Conservation (phyloP, 35 echinoderm and acorn worm genomes). For the Apostichopus californicus region DNA sequence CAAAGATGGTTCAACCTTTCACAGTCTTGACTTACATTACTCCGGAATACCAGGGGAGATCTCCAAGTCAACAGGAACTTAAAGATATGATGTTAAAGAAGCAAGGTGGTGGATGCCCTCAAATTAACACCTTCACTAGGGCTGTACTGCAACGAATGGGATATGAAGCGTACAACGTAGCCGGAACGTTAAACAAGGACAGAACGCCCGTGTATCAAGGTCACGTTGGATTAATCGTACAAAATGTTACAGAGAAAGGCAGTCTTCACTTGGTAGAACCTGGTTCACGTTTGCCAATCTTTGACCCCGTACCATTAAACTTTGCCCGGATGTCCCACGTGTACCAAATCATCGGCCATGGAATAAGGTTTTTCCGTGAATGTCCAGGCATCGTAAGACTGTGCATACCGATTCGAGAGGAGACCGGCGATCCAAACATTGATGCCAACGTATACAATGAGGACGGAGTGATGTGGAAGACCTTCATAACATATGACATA, state of each 20-base stretch:
- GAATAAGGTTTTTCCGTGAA: neutral
- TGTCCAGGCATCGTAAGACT: slow-evolving; percentile 3
- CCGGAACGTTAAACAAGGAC: neutral
- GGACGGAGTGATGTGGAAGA: neutral
- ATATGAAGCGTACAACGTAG: neutral
- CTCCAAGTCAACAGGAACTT: too few relatives aligned
- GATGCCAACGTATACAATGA: neutral
- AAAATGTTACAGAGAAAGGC: neutral
- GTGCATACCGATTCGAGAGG: neutral
- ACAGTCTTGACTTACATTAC: neutral
- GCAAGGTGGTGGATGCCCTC: neutral
- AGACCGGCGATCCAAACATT: neutral
- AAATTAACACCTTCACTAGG: slow-evolving; percentile 13
- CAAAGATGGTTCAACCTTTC: slow-evolving; percentile 2
- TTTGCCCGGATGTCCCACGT: neutral
- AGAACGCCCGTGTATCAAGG: neutral
- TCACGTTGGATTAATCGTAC: neutral
- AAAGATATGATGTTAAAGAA: neutral
- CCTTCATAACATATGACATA: neutral
- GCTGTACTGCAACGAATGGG: neutral
- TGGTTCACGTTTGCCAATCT: neutral
- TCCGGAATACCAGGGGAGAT: neutral
- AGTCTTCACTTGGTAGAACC: slow-evolving; percentile 22
- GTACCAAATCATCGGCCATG: neutral
- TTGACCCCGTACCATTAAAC: neutral